A percentile compares a stretch with the other conserved stretches of the same genome.
phyloP scores from a whole-genome alignment of 2,888 invertebrate species.

The Rhagonycha fulva region DNA sequence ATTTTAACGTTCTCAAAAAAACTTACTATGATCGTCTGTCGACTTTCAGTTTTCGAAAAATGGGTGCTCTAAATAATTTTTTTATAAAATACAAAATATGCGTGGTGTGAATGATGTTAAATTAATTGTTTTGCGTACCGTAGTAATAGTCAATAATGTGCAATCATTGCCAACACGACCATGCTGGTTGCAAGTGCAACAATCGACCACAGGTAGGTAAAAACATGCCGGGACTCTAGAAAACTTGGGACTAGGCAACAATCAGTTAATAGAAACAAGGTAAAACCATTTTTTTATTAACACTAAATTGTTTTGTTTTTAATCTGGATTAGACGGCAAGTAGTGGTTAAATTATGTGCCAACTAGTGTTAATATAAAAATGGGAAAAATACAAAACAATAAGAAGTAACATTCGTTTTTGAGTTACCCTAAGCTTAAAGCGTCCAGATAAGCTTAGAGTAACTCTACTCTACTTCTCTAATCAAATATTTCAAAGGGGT shows the following conservation, averaged over 20 bases:
- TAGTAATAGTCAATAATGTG: constrained; percentile 51
- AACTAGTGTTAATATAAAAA: constrained; percentile 42
- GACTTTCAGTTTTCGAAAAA: neutral
- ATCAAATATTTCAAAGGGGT: neutral
- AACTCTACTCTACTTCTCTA: neutral
- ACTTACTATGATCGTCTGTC: neutral
- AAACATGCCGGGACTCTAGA: constrained; percentile 55
- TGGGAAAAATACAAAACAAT: constrained; percentile 18
- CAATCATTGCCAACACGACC: constrained; percentile 56
- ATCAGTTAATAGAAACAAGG: constrained; percentile 41
- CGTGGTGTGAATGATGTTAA: constrained; percentile 3
- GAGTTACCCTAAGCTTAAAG: neutral
- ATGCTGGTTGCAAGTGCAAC: constrained; percentile 57
- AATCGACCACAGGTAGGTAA: constrained; percentile 55
- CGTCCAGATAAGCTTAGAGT: neutral
- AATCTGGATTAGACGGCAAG: constrained; percentile 12
- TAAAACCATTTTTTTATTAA: constrained; percentile 45
- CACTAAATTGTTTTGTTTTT: constrained; percentile 42
- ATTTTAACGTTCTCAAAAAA: constrained; percentile 40
- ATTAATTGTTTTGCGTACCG: constrained; percentile 45
- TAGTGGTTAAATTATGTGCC: neutral
- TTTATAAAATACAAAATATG: neutral
- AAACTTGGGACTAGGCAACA: constrained; percentile 45
- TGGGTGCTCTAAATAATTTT: neutral
- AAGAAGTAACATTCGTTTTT: neutral